Evolutionary conservation across 2,797 vertebrate genomes (phyloP).

Genomic region (Cygnus olor): DNA sequence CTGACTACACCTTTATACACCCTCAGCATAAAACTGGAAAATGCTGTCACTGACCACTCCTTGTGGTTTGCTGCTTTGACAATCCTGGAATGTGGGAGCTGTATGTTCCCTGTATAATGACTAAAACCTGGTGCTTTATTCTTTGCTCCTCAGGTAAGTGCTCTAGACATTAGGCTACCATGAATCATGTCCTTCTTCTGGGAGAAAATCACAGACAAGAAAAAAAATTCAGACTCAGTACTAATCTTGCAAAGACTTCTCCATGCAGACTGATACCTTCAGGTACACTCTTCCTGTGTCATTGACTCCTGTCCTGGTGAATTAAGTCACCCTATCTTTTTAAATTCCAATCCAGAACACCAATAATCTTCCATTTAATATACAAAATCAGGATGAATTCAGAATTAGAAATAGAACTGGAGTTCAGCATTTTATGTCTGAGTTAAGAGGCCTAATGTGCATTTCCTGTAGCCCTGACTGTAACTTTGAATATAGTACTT

Average conservation of each 20-base stretch:
- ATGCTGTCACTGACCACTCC: not conserved
- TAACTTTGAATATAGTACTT: not conserved
- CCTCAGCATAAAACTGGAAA: not conserved
- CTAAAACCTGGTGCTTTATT: not conserved
- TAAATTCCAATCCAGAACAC: not conserved
- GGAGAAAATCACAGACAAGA: not conserved
- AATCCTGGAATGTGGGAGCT: not conserved
- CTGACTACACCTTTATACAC: not conserved
- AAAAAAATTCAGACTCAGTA: not conserved
- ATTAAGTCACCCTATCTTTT: not conserved
- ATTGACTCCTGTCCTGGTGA: not conserved
- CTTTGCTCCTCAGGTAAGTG: not conserved
- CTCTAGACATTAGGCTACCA: not conserved
- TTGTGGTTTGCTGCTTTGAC: not conserved
- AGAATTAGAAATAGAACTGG: not conserved
- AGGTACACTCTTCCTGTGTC: not conserved
- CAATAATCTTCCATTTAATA: not conserved
- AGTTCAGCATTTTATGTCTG: not conserved
- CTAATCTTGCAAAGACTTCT: not conserved
- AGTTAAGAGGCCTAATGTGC: not conserved
- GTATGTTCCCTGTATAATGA: not conserved
- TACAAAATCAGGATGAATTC: not conserved
- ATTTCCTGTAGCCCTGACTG: not conserved
- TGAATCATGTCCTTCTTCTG: accelerated
- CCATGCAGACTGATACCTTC: not conserved